phyloP scores from a whole-genome alignment of 1,140 invertebrate genomes.

The Gryllus bimaculatus region DNA sequence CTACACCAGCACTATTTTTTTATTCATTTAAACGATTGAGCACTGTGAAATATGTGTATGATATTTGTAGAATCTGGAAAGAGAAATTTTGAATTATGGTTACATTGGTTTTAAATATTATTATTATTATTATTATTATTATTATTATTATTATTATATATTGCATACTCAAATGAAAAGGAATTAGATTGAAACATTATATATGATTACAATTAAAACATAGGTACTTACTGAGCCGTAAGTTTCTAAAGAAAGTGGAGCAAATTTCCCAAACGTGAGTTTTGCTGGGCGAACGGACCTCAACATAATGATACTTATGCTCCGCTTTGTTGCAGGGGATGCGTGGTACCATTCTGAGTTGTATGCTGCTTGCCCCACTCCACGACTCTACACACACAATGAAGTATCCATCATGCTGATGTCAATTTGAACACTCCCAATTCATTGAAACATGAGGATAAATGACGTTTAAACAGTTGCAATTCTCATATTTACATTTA shows the following conservation, averaged over 20 bases:
- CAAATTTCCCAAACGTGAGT: not conserved
- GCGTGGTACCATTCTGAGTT: not conserved
- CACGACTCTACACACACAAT: not conserved
- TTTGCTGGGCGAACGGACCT: not conserved
- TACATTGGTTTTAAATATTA: not conserved
- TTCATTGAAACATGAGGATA: not conserved
- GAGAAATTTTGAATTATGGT: not conserved
- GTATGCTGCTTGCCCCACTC: not conserved
- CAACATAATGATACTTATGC: not conserved
- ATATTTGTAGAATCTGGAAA: not conserved
- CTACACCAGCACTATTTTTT: too few relatives aligned
- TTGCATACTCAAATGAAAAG: not conserved
- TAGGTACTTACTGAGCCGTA: conserved; percentile 8
- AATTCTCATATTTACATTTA: not conserved
- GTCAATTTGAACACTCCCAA: not conserved
- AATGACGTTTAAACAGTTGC: not conserved
- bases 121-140: not conserved
- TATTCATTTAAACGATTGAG: not conserved
- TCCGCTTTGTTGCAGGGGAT: not conserved
- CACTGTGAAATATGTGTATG: not conserved
- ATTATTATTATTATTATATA: too few relatives aligned
- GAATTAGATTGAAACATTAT: not conserved
- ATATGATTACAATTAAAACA: not conserved
- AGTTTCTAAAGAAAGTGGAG: not conserved
- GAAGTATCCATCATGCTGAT: not conserved